Conservation (phyloP, 2,113 vertebrate species). For the Dipodomys ordii region DNA sequence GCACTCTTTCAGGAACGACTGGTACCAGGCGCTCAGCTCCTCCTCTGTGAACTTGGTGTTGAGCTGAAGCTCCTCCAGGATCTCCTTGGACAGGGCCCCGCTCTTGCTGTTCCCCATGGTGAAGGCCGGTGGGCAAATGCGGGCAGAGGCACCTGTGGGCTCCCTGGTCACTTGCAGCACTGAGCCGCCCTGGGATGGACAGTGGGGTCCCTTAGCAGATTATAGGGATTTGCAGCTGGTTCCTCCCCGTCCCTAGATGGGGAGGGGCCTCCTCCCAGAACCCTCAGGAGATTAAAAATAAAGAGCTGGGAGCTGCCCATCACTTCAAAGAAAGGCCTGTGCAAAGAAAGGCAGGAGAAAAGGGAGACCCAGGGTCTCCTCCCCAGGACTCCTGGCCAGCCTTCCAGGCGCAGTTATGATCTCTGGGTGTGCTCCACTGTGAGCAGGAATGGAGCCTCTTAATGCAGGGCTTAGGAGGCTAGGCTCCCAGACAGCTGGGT, state of each 20-base stretch:
- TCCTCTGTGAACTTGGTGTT: conserved; percentile 92
- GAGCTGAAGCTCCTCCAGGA: conserved; percentile 94
- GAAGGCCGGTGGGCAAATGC: neutral
- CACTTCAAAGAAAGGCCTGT: too few relatives aligned
- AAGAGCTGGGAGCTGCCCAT: neutral
- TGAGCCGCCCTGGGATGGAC: neutral
- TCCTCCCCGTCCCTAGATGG: conserved; percentile 14
- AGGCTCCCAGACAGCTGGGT: neutral
- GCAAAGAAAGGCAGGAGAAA: neutral
- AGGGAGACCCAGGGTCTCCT: neutral
- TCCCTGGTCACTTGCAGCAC: neutral
- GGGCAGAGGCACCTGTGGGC: neutral
- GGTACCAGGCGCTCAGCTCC: conserved; percentile 94
- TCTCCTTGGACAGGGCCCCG: conserved; percentile 93
- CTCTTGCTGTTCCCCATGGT: conserved; percentile 94
- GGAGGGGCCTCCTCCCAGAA: conserved; percentile 42
- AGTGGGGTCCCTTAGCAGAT: neutral
- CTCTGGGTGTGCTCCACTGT: neutral
- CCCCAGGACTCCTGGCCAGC: neutral
- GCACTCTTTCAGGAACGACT: conserved; percentile 94
- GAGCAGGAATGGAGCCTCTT: too few relatives aligned
- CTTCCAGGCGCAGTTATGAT: rapidly evolving
- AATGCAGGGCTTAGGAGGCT: neutral
- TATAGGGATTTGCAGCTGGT: conserved; percentile 64
- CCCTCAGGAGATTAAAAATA: conserved; percentile 58